phyloP scores from a whole-genome alignment of 2,888 invertebrate genomes.

The Eumerus sabulonum region DNA sequence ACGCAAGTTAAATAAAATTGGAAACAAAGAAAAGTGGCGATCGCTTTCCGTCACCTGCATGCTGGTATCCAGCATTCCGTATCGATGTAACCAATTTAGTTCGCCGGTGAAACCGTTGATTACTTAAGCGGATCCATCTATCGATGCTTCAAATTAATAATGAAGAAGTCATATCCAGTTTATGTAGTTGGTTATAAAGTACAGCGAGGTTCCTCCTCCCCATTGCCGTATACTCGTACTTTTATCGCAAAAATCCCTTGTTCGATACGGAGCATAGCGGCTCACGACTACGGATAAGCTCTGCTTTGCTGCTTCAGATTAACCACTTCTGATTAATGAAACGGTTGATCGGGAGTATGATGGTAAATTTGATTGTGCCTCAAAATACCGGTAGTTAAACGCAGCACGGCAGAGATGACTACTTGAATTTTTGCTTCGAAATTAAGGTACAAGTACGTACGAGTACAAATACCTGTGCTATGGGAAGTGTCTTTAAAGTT shows the following conservation, averaged over 20 bases:
- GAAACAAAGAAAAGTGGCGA: constrained; percentile 33
- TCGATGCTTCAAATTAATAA: constrained; percentile 56
- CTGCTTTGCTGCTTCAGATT: constrained; percentile 43
- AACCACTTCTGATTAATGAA: constrained; percentile 66
- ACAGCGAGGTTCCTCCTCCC: constrained; percentile 25
- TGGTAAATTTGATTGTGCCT: constrained; percentile 41
- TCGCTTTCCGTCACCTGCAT: constrained; percentile 52
- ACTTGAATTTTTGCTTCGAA: constrained; percentile 20
- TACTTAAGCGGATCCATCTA: constrained; percentile 53
- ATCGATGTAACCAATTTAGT: constrained; percentile 48
- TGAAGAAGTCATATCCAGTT: constrained; percentile 66
- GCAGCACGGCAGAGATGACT: constrained; percentile 33
- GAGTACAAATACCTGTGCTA: background rate
- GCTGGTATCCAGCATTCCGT: constrained; percentile 27
- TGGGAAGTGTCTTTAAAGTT: constrained; percentile 12
- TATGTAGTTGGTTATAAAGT: constrained; percentile 51
- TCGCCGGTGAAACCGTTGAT: constrained; percentile 58
- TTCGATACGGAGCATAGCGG: constrained; percentile 30
- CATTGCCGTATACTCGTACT: constrained; percentile 41
- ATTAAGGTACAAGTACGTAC: constrained; percentile 22
- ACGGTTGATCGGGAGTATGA: constrained; percentile 56
- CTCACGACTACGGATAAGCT: constrained; percentile 51
- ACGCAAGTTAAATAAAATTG: constrained; percentile 4
- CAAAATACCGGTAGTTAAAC: constrained; percentile 64
- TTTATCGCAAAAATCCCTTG: constrained; percentile 51